Conservation (phyloP, 2,113 vertebrate genomes). For the Oreochromis spilurus region DNA sequence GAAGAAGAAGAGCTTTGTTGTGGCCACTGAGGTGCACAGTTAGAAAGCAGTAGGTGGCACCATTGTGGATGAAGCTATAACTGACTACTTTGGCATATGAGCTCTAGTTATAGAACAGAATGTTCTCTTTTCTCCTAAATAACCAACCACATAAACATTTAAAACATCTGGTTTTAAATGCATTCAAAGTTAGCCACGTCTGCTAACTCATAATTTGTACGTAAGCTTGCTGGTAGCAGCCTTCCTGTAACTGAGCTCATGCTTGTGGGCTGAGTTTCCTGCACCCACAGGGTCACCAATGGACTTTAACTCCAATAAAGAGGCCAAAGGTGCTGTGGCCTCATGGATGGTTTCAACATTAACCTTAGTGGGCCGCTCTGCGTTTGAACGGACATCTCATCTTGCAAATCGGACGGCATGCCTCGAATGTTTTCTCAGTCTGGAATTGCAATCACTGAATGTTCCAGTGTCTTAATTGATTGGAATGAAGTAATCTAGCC, state of each 20-base stretch:
- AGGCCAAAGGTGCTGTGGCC: constrained; percentile 58
- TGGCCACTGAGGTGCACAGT: neutral
- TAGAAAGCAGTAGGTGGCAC: constrained; percentile 15
- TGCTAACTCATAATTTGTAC: neutral
- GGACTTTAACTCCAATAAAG: constrained; percentile 44
- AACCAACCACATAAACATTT: neutral
- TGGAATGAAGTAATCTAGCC: constrained; percentile 73
- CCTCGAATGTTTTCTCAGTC: constrained; percentile 66
- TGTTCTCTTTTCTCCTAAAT: neutral
- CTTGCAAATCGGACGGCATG: constrained; percentile 31
- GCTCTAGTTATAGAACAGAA: neutral
- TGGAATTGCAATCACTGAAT: constrained; percentile 74
- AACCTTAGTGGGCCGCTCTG: constrained; percentile 45
- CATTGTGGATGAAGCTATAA: constrained; percentile 28
- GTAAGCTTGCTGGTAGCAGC: neutral
- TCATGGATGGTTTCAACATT: constrained; percentile 60
- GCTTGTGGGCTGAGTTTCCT: constrained; percentile 5
- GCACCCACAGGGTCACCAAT: constrained; percentile 31
- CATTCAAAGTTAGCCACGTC: neutral
- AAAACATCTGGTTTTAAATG: neutral
- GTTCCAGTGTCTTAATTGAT: constrained; percentile 77
- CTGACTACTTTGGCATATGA: constrained; percentile 38
- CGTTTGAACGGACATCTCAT: constrained; percentile 32
- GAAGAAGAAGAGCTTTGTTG: constrained; percentile 20
- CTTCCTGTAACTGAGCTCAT: constrained; percentile 1